Base-by-base conservation (phyloP, 2,888 invertebrate genomes). In the Drosophila ochracea region DNA sequence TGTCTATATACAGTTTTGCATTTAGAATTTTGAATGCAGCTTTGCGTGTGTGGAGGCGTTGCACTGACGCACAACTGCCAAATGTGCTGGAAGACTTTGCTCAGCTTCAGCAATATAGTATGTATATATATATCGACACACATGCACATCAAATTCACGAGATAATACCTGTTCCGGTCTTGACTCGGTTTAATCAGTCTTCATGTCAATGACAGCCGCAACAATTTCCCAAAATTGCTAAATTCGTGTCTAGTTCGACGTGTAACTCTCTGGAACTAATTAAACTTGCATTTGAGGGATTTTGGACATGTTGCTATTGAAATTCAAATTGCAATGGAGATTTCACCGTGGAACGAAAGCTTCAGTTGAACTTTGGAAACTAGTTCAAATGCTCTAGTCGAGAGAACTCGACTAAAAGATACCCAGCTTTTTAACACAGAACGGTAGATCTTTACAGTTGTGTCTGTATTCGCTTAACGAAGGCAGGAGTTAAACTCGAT, bases 181-280 rank as follows among this genome's bases (percentile, higher is more conserved):
- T n/a, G 57, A 55, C 28, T 63, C 50, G 47, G 55, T 63, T 82
- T 82, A 78, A 82, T 82, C 78, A 58, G 65, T 82, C 52, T 39
- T 43, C 39, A 43, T 82, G 82, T 63, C 65, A 67, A 49, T 73
- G 82, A 39, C 68, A 82, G 60, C 78, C 73, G 53, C 82, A 77
- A 64, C 57, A 64, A 64, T 71, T 76, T 73, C 73, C 83, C 55
- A 1, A 73, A 65, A 53, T 71, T 57, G 37, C 77, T 60, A 43
- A 78, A 82, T 68, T 78, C 78, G 58, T 68, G 73, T 68, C 68
- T 11, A 30, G 25, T 75, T 73, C 73, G 66, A 59, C 31, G 54
- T 53, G 64, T 74, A 66, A 30, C 41, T 65, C 73, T 63, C 73
- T 82, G 72, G 72, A 74, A 84, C 78, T 76, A 89, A 89, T 89